These are phyloP conservation scores for Natrix natrix DNA, from an alignment of 2,797 vertebrate genomes.

Conservation along the genomic window DNA sequence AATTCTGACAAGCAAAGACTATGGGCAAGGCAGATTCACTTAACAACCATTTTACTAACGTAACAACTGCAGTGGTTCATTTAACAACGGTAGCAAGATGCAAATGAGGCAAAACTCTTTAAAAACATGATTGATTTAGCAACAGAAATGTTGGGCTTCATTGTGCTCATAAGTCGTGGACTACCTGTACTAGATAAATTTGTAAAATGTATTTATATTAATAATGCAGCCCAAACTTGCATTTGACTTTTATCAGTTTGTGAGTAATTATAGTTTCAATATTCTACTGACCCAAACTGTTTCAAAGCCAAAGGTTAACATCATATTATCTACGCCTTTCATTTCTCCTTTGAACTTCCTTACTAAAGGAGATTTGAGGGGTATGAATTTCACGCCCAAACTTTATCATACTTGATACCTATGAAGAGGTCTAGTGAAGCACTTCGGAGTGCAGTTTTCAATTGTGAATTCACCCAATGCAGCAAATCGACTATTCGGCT, in stretches of 20 bases:
- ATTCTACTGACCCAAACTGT: neutral
- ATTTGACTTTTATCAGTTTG: slow-evolving; percentile 15
- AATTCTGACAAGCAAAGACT: neutral
- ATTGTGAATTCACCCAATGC: neutral
- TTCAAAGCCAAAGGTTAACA: neutral
- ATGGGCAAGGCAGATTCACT: neutral
- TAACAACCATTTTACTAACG: neutral
- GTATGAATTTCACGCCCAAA: neutral
- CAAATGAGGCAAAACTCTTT: neutral
- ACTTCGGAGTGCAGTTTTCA: neutral
- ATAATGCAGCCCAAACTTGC: slow-evolving; percentile 5
- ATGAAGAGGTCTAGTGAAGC: neutral
- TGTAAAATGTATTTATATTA: neutral
- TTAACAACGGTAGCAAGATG: neutral
- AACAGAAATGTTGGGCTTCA: neutral
- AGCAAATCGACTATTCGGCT: neutral
- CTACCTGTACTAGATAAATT: neutral
- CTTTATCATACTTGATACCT: neutral
- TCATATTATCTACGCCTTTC: neutral
- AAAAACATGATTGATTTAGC: neutral
- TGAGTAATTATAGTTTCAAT: neutral
- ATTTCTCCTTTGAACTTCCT: neutral
- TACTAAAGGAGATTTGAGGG: neutral
- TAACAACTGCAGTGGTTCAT: neutral
- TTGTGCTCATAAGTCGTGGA: neutral